Evolutionary conservation across 2,797 vertebrate genomes (phyloP).

Genomic region (Phoxinus dragarum): DNA sequence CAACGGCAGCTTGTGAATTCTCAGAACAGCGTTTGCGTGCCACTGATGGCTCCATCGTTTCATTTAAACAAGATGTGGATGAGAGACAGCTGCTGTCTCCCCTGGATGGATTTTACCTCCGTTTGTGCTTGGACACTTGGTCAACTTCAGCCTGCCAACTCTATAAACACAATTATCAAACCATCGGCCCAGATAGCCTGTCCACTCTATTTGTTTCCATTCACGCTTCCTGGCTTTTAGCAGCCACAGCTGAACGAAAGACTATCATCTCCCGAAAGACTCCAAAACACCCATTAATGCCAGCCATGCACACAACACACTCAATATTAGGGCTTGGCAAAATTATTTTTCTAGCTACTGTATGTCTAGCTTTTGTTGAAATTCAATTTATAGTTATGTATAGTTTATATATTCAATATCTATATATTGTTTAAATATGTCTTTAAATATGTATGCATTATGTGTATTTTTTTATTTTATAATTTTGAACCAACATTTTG

Average conservation of each 20-base stretch:
- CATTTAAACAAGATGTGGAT: conserved; percentile 69
- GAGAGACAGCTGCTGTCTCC: conserved; percentile 60
- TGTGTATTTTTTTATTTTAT: too few species aligned
- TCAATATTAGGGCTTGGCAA: neutral
- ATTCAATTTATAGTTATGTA: too few species aligned
- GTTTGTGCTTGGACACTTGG: conserved; percentile 69
- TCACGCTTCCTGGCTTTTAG: conserved; percentile 73
- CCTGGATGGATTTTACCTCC: conserved; percentile 42
- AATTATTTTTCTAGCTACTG: neutral
- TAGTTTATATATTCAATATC: too few species aligned
- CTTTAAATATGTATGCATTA: too few species aligned
- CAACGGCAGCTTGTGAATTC: conserved; percentile 6
- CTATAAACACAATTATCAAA: conserved; percentile 73
- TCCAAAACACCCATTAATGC: conserved; percentile 58
- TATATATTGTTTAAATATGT: too few species aligned
- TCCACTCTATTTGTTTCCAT: conserved; percentile 66
- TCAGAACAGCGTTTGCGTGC: conserved; percentile 4
- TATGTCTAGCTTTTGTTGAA: neutral
- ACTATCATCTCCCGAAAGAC: conserved; percentile 43
- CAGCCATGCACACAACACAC: neutral
- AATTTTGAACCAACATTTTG: too few species aligned
- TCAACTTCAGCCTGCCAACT: conserved; percentile 68
- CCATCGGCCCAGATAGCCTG: conserved; percentile 62
- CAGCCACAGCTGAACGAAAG: conserved; percentile 71
- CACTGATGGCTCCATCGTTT: conserved; percentile 66